Conservation (phyloP, 2,888 invertebrate genomes). For the Apodemia duryi region DNA sequence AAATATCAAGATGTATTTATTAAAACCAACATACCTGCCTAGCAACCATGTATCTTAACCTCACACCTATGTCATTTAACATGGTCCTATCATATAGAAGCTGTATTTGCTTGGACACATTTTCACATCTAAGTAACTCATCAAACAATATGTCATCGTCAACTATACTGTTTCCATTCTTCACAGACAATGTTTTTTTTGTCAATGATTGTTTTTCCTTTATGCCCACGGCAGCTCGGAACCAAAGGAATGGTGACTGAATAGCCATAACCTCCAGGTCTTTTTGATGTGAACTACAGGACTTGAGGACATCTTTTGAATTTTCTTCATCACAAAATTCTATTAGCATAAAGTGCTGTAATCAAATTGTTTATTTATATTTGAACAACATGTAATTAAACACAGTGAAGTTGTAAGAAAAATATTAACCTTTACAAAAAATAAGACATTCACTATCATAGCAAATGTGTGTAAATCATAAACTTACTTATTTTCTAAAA, state of each 20-base stretch:
- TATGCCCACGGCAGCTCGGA: constrained; percentile 68
- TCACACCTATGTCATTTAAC: constrained; percentile 85
- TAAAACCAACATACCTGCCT: constrained; percentile 68
- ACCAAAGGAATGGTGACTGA: constrained; percentile 86
- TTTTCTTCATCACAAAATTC: constrained; percentile 82
- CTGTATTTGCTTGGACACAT: constrained; percentile 84
- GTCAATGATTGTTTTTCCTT: constrained; percentile 39
- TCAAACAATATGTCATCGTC: constrained; percentile 63
- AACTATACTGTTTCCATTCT: constrained; percentile 67
- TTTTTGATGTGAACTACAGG: constrained; percentile 78
- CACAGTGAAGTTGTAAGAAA: background rate
- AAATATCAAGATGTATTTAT: constrained; percentile 6
- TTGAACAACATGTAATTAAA: background rate
- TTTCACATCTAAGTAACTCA: constrained; percentile 65
- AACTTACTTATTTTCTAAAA: no score
- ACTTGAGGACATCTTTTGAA: constrained; percentile 75
- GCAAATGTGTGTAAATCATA: no score
- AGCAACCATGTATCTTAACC: constrained; percentile 88
- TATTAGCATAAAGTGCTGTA: constrained; percentile 86
- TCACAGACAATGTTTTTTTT: constrained; percentile 37
- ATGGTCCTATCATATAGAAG: constrained; percentile 80
- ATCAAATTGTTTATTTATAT: constrained; percentile 23
- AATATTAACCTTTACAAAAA: no score
- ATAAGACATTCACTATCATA: no score
- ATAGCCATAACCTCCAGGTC: constrained; percentile 81